Evolutionary conservation across 2,888 invertebrate species (phyloP), one percentile per base, ranked within the genome.

Genomic region (Limnephilus marmoratus): DNA sequence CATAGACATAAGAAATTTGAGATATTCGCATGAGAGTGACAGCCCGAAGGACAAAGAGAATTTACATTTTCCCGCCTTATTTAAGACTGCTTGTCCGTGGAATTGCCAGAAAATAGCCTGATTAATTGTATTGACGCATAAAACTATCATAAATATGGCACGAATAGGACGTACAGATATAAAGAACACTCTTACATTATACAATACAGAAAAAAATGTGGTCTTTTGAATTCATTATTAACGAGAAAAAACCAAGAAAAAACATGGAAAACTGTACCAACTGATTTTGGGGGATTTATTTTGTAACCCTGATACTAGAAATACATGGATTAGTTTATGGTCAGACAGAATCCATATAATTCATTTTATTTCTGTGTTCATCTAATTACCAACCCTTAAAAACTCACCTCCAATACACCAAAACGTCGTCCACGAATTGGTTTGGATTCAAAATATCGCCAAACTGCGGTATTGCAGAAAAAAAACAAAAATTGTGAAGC

Each of bases 21-120:
- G 29, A 24, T 86, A 86, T 86, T 86, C 49, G 45, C 13, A 86
- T 29, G 29, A 86, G 86, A 45, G 86, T 45, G 45, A 86, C 45
- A 24, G 45, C 15, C 49, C n/a, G 86, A 45, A 86, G 29, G 37
- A 86, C 86, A 86, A 86, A 86, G 45, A 13, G 5, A 86, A 41
- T 86, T 86, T 49, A 86, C 45, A 86, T 86, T 86, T 86, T 49
- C 49, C 86, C 18, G 41, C n/a, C 85, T 85, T 85, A n/a, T 85
- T 85, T 37, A 85, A 85, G 37, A 41, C 41, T 29, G 0, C 15
- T 45, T 45, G 45, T 85, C 41, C 37, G 12, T 85, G 9, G 41
- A n/a, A 45, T 86, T 49, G 41, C 45, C 45, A n/a, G 24, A n/a
- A 29, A n/a, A 29, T 86, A 12, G 68, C 41, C 49, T 86, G 86